Conservation (phyloP, 1,140 invertebrate genomes). For the Gonioctena quinquepunctata region DNA sequence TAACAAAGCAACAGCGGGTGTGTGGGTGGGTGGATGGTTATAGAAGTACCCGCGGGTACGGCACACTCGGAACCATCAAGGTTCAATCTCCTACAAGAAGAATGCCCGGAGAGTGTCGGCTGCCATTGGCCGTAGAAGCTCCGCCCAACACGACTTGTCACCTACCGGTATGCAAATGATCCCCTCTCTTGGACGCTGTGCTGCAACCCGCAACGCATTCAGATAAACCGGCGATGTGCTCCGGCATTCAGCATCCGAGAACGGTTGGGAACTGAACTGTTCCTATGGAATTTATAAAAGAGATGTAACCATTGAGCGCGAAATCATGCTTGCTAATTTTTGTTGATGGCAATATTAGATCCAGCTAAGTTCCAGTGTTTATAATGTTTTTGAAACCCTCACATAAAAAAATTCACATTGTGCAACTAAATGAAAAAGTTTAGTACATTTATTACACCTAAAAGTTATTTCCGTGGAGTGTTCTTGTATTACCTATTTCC, state of each 20-base stretch:
- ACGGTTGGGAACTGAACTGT: not conserved
- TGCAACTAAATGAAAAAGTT: too few relatives aligned
- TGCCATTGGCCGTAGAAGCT: conserved; percentile 46
- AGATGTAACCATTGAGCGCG: too few relatives aligned
- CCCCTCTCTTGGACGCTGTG: conserved; percentile 37
- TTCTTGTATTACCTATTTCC: too few relatives aligned
- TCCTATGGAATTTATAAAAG: not conserved
- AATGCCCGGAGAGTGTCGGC: conserved; percentile 40
- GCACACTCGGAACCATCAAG: conserved; percentile 45
- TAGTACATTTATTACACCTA: too few relatives aligned
- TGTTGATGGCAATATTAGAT: too few relatives aligned
- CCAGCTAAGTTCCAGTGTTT: too few relatives aligned
- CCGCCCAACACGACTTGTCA: conserved; percentile 54
- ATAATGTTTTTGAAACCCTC: too few relatives aligned
- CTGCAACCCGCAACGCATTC: conserved; percentile 40
- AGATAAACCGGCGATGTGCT: conserved; percentile 4
- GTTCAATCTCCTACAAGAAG: conserved; percentile 46
- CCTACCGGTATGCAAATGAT: conserved; percentile 56
- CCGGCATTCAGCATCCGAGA: conserved; percentile 29
- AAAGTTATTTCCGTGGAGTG: too few relatives aligned
- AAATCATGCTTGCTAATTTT: too few relatives aligned
- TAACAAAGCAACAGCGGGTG: not conserved
- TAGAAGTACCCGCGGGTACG: conserved; percentile 39
- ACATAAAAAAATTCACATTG: too few relatives aligned
- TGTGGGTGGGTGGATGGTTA: conserved; percentile 20